Evolutionary conservation across 2,888 invertebrate genomes (phyloP), one percentile per base, ranked within the genome.

Genomic region (Drosophila anceps): DNA sequence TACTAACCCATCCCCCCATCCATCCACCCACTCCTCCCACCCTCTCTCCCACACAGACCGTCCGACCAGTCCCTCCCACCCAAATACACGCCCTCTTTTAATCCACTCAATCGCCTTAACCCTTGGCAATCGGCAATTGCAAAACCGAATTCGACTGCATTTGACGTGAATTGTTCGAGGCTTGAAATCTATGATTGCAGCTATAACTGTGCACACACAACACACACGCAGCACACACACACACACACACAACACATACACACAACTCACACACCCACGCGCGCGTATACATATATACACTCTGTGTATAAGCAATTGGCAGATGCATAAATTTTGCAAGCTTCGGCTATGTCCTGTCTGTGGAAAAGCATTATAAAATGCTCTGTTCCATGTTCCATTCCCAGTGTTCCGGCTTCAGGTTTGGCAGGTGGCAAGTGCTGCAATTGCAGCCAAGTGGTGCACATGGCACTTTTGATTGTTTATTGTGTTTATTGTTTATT

Each of bases 151-250:
- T 67, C 84, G 69, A 81, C 85, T 84, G 84, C 90, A 89, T 71
- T 89, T 84, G 84, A 84, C 84, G 71, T 89, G 82, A 84, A 87
- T 84, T 87, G 84, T 89, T 75, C 84, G 76, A 88, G 76, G 76
- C 76, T 84, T 76, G 88, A 89, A 84, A 84, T 84, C 84, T 84
- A 84, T 87, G 84, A 84, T 84, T 84, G 84, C 84, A 76, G 84
- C 82, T 75, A 84, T 84, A 87, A 51, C 63, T 70, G 51, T 27
- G 64, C 53, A 66, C 63, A 55, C 69, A 64, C 62, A 57, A 65
- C 55, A 37, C 48, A 37, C 51, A 20, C 43, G 46, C 65, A 39
- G n/a, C 48, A 29, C 35, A 61, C 48, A 48, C n/a, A 37, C 51
- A 20, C 43, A 51, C 65, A 39, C 48, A 29, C 35, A 61, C 48